Conservation (phyloP, 2,888 invertebrate species). For the Operophtera brumata region DNA sequence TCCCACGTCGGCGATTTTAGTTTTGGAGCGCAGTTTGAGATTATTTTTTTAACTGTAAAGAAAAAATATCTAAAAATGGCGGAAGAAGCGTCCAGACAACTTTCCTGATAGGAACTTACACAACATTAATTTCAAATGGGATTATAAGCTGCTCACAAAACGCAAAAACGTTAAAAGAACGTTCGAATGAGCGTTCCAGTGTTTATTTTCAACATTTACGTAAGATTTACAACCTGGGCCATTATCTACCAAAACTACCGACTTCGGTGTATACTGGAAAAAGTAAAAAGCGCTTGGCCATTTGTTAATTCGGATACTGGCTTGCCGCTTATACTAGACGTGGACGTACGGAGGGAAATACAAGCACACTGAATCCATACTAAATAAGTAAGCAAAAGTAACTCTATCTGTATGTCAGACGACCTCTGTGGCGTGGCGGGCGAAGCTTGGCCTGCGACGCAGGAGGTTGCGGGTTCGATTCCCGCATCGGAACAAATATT, state of each 20-base stretch:
- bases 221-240: slow-evolving; percentile 58
- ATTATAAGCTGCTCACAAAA: slow-evolving; percentile 41
- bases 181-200: slow-evolving; percentile 43
- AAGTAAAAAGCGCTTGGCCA: slow-evolving; percentile 42
- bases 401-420: no score
- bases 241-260: slow-evolving; percentile 59
- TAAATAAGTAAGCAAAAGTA: no score
- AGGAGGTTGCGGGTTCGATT: no score
- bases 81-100: neutral
- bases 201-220: slow-evolving; percentile 64
- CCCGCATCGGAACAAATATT: no score
- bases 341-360: slow-evolving; percentile 1
- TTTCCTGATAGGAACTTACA: slow-evolving; percentile 34
- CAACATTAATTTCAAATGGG: slow-evolving; percentile 40
- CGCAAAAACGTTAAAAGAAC: slow-evolving; percentile 34
- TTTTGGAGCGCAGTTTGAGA: no score
- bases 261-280: slow-evolving; percentile 49
- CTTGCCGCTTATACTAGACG: slow-evolving; percentile 26
- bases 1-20: no score
- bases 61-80: no score
- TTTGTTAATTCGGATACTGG: slow-evolving; percentile 49
- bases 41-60: no score
- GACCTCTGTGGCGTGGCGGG: no score
- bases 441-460: no score
- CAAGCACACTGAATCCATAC: no score